Percentiles rank a stretch among this genome's conserved stretches.
Evolutionary conservation across 1,140 invertebrate genomes (phyloP).

Genomic region (Apis cerana): DNA sequence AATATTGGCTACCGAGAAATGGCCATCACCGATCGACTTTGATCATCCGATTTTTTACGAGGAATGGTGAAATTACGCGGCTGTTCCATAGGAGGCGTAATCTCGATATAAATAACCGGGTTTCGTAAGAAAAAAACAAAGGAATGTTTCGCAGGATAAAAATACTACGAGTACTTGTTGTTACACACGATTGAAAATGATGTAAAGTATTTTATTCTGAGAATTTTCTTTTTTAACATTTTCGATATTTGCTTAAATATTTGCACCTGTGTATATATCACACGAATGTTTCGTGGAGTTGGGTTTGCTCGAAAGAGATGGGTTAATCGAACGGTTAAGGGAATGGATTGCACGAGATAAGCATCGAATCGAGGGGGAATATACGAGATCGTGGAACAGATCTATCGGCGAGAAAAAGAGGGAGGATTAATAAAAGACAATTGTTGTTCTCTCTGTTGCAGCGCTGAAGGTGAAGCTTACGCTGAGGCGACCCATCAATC

Average conservation of each 20-base stretch:
- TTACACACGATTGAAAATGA: too few species aligned
- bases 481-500: conserved; percentile 95
- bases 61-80: conserved; percentile 48
- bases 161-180: too few species aligned
- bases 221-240: too few species aligned
- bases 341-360: background rate
- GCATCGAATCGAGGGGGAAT: background rate
- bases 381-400: background rate
- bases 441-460: conserved; percentile 84
- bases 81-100: conserved; percentile 51
- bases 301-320: too few species aligned
- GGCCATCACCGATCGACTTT: conserved; percentile 61
- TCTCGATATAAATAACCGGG: too few species aligned
- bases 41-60: conserved; percentile 67
- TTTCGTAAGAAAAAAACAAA: too few species aligned
- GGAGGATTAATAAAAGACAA: conserved; percentile 1
- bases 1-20: conserved; percentile 55
- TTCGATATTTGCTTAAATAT: too few species aligned
- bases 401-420: background rate
- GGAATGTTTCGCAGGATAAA: too few species aligned
- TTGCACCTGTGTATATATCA: too few species aligned
- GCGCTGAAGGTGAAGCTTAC: conserved; percentile 98
- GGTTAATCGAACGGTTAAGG: background rate
- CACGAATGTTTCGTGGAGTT: too few species aligned
- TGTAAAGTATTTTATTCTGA: too few species aligned